Base-by-base conservation (phyloP, 2,888 invertebrate species). In the Coronaproctus castanopsis region DNA sequence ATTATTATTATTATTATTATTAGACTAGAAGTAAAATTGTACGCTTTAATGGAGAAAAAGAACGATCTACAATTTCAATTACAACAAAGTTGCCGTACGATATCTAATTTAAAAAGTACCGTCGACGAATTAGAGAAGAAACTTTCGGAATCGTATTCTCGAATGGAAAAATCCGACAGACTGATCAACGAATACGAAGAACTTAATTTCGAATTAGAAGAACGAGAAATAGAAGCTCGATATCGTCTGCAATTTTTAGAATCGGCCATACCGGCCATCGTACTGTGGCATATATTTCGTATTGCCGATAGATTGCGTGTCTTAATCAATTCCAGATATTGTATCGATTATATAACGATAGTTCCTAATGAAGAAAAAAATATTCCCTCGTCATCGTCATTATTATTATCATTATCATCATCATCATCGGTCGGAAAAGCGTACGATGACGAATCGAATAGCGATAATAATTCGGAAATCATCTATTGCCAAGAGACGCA, bases 221-320 rank as follows among this genome's bases (percentile, higher is more conserved):
- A 75, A 61, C 69, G 71, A 24, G 73, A 74, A 59, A 72, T 71
- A 60, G 78, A 80, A 65, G 69, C 81, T 54, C 70, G 73, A 57
- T 72, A 75, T 55, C 75, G 80, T 61, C 66, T 82, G 57, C 73
- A 77, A 58, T 73, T 78, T 65, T 70, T 82, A 59, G 78, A 81
- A 68, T 76, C 75, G 63, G 78, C 79, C 5, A 76, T 81, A 63
- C 82, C 82, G 0, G 79, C 80, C 0, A 70, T 82, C 58, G 75
- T 81, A 66, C 74, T 78, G 22, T 81, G 78, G 76, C 80, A 80
- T 64, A 62, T 66, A 55, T 62, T 36, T 36, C 36, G 14, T 5
- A 36, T 36, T 5, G 14, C 14, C 8, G 14, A 36, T 36, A 36
- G 8, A 36, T 36, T 36, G 5, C 14, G 5, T 8, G 36, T 14